These are phyloP conservation scores for Cataglyphis cursor DNA, from an alignment of 2,888 invertebrate species.

Conservation along the genomic window DNA sequence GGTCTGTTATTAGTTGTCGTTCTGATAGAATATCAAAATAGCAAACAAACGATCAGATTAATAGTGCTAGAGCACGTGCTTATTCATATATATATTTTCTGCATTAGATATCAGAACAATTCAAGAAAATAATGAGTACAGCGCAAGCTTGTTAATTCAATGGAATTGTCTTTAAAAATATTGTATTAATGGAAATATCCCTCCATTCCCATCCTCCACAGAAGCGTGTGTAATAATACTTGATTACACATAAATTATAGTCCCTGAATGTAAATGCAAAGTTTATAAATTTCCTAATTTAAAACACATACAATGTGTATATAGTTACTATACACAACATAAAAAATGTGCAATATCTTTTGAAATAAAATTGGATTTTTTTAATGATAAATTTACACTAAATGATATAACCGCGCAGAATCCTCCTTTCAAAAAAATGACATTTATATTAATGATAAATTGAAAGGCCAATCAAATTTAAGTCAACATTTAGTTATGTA, in stretches of 20 bases:
- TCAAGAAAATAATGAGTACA: neutral
- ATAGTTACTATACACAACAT: neutral
- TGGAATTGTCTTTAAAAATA: slow-evolving; percentile 2
- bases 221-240: neutral
- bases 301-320: neutral
- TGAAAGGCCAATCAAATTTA: neutral
- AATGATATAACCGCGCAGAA: neutral
- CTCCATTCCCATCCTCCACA: neutral
- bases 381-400: neutral
- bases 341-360: slow-evolving; percentile 16
- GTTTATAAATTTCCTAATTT: neutral
- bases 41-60: neutral
- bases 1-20: neutral
- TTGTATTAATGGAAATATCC: slow-evolving; percentile 5
- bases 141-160: slow-evolving; percentile 10
- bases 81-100: slow-evolving; percentile 34
- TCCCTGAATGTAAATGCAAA: neutral
- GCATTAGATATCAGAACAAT: neutral
- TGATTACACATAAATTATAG: neutral
- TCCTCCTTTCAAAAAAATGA: neutral
- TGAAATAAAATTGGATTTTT: slow-evolving; percentile 3
- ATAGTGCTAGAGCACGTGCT: slow-evolving; percentile 35
- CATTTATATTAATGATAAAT: neutral
- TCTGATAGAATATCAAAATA: neutral
- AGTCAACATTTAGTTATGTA: neutral